Evolutionary conservation across 2,113 vertebrate species (phyloP), one percentile per base, ranked within the genome.

Genomic region (Enhydra lutris): DNA sequence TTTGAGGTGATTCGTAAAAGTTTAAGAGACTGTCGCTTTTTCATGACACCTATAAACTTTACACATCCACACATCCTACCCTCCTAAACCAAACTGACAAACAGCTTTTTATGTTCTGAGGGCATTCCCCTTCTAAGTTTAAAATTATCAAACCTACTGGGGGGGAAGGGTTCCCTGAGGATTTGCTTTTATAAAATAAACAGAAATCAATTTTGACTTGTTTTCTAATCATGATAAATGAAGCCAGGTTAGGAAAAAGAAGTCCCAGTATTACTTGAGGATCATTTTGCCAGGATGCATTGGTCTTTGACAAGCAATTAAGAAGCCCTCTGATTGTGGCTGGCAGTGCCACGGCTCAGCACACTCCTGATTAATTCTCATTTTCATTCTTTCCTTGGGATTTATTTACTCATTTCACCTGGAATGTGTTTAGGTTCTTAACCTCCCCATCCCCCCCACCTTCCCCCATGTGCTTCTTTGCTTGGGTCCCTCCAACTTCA

Each of bases 251-350:
- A 83, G 78, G 42, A 24, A 65, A 31, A 45, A 65, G 71, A 71
- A 89, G 61, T 94, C 95, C 92, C 78, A 79, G 87, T 52, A 78
- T 94, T 97, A 98, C 97, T 67, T 91, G 98, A 97, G 97, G 96
- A 98, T 98, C 97, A 96, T 97, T 93, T 98, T 98, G 98, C 98
- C 97, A 97, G 97, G 98, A 98, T 98, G 96, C 98, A 95, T 39
- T 98, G 98, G 97, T 98, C 97, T 98, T 96, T 98, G 98, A 98
- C 98, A 99, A 98, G 96, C 94, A 98, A 98, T 98, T 99, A 99
- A 95, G 95, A 95, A 97, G 82, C 93, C 95, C 78, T 97, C 91
- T 97, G 95, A 97, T 98, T 96, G 90, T 96, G 95, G 97, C 89
- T 82, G 89, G 94, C 67, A 79, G 89, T 97, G 80, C 93, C 85